Conservation (phyloP, 2,888 invertebrate genomes). For the Conops quadrifasciatus region DNA sequence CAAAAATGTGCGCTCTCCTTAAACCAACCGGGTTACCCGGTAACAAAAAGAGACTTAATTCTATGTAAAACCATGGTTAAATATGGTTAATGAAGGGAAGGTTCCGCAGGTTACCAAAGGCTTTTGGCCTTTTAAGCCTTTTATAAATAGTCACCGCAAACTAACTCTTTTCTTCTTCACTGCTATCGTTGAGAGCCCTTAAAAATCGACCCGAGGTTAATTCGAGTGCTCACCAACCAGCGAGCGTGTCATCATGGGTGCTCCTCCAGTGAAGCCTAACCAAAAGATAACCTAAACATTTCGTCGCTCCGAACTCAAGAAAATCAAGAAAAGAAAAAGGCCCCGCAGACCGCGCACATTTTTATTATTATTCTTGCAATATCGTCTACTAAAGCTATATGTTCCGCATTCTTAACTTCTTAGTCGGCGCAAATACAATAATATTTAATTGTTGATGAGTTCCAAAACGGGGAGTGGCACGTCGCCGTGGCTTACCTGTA, state of each 20-base stretch:
- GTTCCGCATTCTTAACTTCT: conserved; percentile 17
- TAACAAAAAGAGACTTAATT: too few relatives aligned
- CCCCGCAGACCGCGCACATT: not conserved
- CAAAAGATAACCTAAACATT: conserved; percentile 45
- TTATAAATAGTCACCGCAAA: too few relatives aligned
- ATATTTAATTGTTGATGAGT: conserved; percentile 6
- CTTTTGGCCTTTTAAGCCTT: too few relatives aligned
- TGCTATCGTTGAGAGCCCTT: not conserved
- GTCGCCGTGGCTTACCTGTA: not conserved
- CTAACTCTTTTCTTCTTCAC: not conserved
- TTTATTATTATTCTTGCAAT: too few relatives aligned
- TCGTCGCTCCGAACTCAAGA: conserved; percentile 40
- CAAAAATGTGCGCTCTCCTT: too few relatives aligned
- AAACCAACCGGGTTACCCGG: too few relatives aligned
- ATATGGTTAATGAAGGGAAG: not conserved
- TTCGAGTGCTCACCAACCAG: conserved; percentile 49
- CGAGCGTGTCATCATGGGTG: conserved; percentile 63
- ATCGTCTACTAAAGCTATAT: not conserved
- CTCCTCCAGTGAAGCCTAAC: conserved; percentile 63
- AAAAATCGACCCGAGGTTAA: not conserved
- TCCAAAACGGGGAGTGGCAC: conserved; percentile 14
- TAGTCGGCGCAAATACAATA: not conserved
- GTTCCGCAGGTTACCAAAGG: too few relatives aligned
- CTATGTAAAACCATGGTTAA: not conserved
- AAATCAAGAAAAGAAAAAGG: not conserved